Conservation (phyloP, 2,797 vertebrate genomes). For the Poeciliopsis paucimaculata region DNA sequence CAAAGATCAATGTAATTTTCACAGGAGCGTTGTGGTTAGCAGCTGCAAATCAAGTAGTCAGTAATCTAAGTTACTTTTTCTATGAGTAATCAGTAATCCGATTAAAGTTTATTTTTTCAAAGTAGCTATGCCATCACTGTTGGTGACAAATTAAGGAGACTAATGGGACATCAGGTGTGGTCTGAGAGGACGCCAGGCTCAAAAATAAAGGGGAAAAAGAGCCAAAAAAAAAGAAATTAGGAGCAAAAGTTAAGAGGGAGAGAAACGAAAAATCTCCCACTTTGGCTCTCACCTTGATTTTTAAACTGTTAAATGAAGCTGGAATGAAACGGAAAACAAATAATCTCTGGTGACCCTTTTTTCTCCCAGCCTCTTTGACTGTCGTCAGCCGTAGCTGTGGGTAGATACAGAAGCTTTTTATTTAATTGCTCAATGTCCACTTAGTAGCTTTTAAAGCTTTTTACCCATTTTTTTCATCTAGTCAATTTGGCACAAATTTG, state of each 20-base stretch:
- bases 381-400: neutral
- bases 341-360: neutral
- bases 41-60: too few species aligned
- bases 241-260: neutral
- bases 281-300: neutral
- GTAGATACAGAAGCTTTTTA: slow-evolving; percentile 39
- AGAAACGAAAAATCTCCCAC: neutral
- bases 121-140: too few species aligned
- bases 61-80: too few species aligned
- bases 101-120: too few species aligned
- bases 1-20: too few species aligned
- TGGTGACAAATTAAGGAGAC: neutral
- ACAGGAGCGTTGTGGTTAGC: too few species aligned
- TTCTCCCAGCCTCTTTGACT: slow-evolving; percentile 9
- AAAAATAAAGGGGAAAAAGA: neutral
- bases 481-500: slow-evolving; percentile 32
- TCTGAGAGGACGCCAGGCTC: neutral
- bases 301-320: slow-evolving; percentile 10
- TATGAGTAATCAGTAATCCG: too few species aligned
- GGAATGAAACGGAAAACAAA: slow-evolving; percentile 1
- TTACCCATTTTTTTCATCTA: slow-evolving; percentile 32
- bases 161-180: neutral
- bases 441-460: slow-evolving; percentile 41
- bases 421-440: slow-evolving; percentile 35
- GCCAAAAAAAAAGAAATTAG: neutral